phyloP scores from a whole-genome alignment of 2,888 invertebrate species.

The Hirudinaria manillensis region DNA sequence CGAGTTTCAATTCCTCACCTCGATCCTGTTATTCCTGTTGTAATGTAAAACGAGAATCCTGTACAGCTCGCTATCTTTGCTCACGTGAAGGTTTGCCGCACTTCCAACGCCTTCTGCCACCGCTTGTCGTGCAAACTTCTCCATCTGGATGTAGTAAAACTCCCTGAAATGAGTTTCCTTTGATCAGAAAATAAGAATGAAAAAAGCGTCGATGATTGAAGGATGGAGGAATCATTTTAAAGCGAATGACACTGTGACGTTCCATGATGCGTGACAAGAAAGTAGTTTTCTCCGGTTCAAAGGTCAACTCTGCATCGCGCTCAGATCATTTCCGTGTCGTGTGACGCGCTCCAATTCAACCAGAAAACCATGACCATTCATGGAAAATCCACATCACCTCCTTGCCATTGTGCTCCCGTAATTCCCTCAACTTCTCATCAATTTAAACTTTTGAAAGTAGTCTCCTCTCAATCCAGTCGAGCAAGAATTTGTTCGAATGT shows the following conservation, averaged over 20 bases:
- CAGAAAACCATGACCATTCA: background rate
- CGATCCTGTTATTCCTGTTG: conserved; percentile 55
- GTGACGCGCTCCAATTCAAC: conserved; percentile 22
- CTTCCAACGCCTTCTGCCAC: conserved; percentile 90
- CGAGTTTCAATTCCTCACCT: conserved; percentile 43
- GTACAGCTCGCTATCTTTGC: conserved; percentile 91
- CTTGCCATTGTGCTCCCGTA: too few relatives aligned
- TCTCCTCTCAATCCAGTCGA: too few relatives aligned
- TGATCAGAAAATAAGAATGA: background rate
- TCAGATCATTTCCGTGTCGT: background rate
- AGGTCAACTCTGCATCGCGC: conserved; percentile 25
- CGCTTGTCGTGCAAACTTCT: conserved; percentile 97
- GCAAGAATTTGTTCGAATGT: conserved; percentile 2
- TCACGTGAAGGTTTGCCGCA: conserved; percentile 86
- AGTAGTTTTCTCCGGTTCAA: conserved; percentile 13
- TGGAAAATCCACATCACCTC: too few relatives aligned
- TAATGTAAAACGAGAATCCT: conserved; percentile 89
- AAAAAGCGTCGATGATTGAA: too few relatives aligned
- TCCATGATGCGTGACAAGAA: background rate
- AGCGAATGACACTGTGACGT: conserved; percentile 9
- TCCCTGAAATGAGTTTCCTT: conserved; percentile 65
- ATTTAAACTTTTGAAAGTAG: too few relatives aligned
- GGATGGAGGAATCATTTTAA: background rate
- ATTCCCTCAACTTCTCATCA: too few relatives aligned
- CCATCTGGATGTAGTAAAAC: conserved; percentile 99